Evolutionary conservation across 2,797 vertebrate genomes (phyloP).

Genomic region (Platalea minor): DNA sequence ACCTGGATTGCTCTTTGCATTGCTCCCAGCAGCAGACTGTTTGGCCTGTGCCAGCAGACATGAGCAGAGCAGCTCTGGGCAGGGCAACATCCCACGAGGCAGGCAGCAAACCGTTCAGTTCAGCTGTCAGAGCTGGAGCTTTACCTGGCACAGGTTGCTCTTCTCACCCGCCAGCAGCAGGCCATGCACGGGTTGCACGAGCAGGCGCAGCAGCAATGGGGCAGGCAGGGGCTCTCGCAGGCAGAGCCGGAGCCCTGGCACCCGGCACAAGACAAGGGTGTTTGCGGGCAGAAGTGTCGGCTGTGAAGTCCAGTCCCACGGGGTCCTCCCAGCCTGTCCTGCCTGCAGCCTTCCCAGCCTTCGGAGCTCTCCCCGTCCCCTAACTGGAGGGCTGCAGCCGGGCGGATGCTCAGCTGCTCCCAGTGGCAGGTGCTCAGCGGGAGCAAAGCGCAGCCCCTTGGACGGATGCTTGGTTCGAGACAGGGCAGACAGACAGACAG

Average conservation of each 20-base stretch:
- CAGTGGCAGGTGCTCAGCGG: not conserved
- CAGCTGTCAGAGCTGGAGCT: not conserved
- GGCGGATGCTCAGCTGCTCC: not conserved
- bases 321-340: not conserved
- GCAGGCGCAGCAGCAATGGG: accelerated
- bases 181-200: accelerated
- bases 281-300: not conserved
- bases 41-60: not conserved
- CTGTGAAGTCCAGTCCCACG: not conserved
- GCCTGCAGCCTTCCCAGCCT: not conserved
- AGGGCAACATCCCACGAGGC: not conserved
- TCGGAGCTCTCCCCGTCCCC: not conserved
- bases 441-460: not conserved
- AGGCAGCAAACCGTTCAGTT: not conserved
- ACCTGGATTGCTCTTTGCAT: not conserved
- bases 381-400: not conserved
- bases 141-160: not conserved
- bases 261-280: not conserved
- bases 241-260: not conserved
- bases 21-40: not conserved
- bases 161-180: not conserved
- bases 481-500: not conserved
- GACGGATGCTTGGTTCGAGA: not conserved
- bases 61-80: not conserved
- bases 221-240: not conserved